Percentiles rank a stretch among this genome's conserved stretches.
phyloP scores from a whole-genome alignment of 2,888 invertebrate genomes.

The Zootermopsis nevadensis region DNA sequence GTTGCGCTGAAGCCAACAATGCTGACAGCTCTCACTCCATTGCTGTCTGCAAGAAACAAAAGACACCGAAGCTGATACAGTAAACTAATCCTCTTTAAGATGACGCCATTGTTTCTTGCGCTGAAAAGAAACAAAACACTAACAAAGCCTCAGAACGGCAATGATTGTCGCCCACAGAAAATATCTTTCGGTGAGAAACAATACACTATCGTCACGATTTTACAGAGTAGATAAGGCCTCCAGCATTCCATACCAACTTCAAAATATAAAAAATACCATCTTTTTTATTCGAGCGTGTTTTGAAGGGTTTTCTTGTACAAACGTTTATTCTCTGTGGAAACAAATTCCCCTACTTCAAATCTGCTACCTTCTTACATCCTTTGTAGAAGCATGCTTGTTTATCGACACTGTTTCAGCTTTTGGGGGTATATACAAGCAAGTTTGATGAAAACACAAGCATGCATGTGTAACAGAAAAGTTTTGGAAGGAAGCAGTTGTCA shows the following conservation, averaged over 20 bases:
- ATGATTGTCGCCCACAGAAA: not conserved
- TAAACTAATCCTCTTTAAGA: slow-evolving; percentile 50
- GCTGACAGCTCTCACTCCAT: slow-evolving; percentile 15
- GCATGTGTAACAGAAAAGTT: no score
- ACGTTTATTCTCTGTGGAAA: not conserved
- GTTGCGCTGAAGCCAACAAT: not conserved
- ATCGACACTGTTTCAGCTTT: no score
- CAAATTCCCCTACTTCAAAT: not conserved
- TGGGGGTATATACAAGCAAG: no score
- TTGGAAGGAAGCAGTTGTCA: no score
- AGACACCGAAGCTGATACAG: slow-evolving; percentile 37
- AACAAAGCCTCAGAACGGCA: not conserved
- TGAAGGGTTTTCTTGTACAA: not conserved
- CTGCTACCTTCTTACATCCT: no score
- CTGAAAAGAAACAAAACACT: slow-evolving; percentile 33
- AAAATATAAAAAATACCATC: not conserved
- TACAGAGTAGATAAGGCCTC: not conserved
- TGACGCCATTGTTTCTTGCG: slow-evolving; percentile 35
- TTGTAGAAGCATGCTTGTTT: no score
- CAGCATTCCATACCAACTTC: not conserved
- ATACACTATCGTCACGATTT: slow-evolving; percentile 22
- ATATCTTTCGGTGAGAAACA: slow-evolving; percentile 17
- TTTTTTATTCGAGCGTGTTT: not conserved
- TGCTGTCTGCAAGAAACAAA: slow-evolving; percentile 22
- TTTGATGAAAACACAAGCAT: no score